These are phyloP conservation scores for Melieria picta DNA, from an alignment of 2,888 invertebrate genomes.

Conservation along the genomic window DNA sequence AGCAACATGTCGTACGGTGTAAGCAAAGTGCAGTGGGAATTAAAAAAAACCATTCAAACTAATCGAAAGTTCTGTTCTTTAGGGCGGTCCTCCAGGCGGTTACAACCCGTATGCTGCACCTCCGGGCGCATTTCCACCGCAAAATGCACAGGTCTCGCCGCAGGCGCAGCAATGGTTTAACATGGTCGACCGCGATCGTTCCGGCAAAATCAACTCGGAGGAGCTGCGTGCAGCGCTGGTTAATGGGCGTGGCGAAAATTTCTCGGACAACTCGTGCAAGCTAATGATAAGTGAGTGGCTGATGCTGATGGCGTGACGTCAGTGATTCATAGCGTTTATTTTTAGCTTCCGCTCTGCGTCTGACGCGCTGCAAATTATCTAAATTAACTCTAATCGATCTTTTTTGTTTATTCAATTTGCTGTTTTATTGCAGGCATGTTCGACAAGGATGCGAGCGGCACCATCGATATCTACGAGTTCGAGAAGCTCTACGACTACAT, in stretches of 20 bases:
- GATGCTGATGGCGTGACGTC: conserved; percentile 31
- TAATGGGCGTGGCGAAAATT: conserved; percentile 81
- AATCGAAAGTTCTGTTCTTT: background rate
- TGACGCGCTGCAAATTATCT: background rate
- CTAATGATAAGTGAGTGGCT: conserved; percentile 76
- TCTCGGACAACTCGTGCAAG: conserved; percentile 81
- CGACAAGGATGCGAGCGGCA: conserved; percentile 84
- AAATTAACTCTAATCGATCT: background rate
- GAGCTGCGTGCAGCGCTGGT: conserved; percentile 85
- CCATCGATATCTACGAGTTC: conserved; percentile 85
- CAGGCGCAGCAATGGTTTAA: conserved; percentile 86
- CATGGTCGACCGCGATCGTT: conserved; percentile 84
- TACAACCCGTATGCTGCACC: conserved; percentile 53
- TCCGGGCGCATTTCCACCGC: conserved; percentile 63
- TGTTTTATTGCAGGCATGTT: conserved; percentile 77
- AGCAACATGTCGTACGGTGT: conserved; percentile 56
- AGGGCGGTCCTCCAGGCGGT: conserved; percentile 33
- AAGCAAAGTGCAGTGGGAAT: conserved; percentile 37
- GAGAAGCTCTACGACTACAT: conserved; percentile 87
- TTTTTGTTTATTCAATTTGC: background rate
- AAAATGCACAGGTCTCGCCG: conserved; percentile 72
- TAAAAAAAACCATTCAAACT: background rate
- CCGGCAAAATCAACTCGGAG: conserved; percentile 80
- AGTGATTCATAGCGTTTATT: conserved; percentile 13
- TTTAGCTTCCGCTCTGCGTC: background rate